Conservation (phyloP, 2,113 vertebrate genomes). For the Willisornis vidua region DNA sequence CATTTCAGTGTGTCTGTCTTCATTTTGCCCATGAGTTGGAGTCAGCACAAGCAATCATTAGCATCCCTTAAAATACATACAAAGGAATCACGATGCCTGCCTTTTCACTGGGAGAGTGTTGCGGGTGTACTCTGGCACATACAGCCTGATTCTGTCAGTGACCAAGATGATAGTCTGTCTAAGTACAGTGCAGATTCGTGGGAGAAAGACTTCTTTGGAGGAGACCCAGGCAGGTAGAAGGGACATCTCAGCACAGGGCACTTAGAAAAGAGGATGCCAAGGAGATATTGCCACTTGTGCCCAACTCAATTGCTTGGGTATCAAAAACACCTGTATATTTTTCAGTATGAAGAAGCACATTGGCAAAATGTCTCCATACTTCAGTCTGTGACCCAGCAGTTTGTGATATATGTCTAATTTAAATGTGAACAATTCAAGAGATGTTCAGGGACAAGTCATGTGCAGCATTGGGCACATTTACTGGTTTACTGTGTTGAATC, state of each 20-base stretch:
- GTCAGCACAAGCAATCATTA: neutral
- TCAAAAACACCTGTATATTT: neutral
- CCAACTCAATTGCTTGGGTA: neutral
- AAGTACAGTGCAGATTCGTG: neutral
- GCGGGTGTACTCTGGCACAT: neutral
- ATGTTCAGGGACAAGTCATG: neutral
- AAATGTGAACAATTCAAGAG: neutral
- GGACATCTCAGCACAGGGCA: neutral
- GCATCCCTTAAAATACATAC: slow-evolving; percentile 11
- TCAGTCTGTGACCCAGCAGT: neutral
- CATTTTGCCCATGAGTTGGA: neutral
- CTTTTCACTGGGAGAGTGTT: neutral
- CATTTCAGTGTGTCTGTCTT: slow-evolving; percentile 33
- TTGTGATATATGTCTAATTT: neutral
- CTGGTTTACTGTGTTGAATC: neutral
- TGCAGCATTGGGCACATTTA: neutral
- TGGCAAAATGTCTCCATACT: neutral
- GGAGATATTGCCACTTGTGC: neutral
- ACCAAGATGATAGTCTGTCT: neutral
- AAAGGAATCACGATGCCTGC: neutral
- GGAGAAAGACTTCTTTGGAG: neutral
- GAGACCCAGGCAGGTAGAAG: neutral
- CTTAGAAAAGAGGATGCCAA: neutral
- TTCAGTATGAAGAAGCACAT: neutral
- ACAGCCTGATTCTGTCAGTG: neutral